Conservation (phyloP, 2,888 invertebrate genomes). For the Thera britannica region DNA sequence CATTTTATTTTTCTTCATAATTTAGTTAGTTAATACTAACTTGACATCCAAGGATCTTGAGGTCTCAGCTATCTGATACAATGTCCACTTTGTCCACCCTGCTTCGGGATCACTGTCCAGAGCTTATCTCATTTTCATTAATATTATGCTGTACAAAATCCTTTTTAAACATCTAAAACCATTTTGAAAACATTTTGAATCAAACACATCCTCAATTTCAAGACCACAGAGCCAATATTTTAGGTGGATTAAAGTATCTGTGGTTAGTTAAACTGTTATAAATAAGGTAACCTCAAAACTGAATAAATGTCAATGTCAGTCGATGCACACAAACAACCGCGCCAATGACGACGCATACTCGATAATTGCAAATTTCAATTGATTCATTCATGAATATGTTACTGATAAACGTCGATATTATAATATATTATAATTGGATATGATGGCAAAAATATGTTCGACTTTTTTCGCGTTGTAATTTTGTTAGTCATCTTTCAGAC, state of each 20-base stretch:
- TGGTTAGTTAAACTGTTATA: neutral
- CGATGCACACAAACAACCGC: constrained; percentile 6
- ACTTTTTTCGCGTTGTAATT: no score
- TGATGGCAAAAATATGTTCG: constrained; percentile 3
- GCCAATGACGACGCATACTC: constrained; percentile 19
- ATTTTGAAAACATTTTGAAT: no score
- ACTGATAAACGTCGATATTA: constrained; percentile 8
- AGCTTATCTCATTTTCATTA: no score
- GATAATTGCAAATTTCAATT: constrained; percentile 32
- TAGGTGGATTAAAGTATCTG: no score
- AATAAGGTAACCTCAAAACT: neutral
- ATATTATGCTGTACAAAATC: no score
- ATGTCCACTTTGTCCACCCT: no score
- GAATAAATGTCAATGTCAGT: neutral
- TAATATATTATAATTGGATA: constrained; percentile 7
- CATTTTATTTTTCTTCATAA: no score
- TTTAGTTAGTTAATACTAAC: no score
- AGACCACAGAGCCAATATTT: neutral
- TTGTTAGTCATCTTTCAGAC: no score
- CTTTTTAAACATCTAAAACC: no score
- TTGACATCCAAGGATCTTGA: neutral
- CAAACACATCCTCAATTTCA: neutral
- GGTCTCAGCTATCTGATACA: no score
- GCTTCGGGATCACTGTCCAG: no score
- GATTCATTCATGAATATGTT: constrained; percentile 23